These are phyloP conservation scores for Erebia epiphron DNA, from an alignment of 2,888 invertebrate species.

Conservation along the genomic window DNA sequence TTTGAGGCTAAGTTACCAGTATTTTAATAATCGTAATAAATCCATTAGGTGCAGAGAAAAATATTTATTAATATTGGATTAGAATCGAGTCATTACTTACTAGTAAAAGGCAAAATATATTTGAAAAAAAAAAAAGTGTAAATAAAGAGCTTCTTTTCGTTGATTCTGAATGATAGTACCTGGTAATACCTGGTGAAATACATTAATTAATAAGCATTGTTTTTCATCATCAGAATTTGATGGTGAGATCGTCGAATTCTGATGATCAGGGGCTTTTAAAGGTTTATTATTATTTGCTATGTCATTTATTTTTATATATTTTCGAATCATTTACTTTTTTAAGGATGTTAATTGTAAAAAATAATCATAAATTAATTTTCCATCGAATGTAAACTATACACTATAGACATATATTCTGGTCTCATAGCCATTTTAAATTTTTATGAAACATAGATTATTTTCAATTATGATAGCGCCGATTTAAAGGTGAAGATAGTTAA, in stretches of 20 bases:
- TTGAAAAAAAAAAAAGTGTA: background rate
- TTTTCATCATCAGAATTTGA: background rate
- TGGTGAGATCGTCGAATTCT: background rate
- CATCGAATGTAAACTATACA: background rate
- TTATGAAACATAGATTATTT: background rate
- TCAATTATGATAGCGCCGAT: background rate
- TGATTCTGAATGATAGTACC: no score
- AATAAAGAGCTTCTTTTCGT: background rate
- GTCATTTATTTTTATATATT: background rate
- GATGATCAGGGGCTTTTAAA: background rate
- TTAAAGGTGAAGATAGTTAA: background rate
- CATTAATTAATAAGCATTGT: background rate
- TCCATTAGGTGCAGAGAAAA: background rate
- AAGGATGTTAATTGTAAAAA: constrained; percentile 15
- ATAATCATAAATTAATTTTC: background rate
- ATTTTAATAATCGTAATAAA: constrained; percentile 23
- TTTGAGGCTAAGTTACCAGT: constrained; percentile 37
- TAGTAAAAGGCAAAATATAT: no score
- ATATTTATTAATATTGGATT: background rate
- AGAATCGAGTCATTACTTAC: background rate
- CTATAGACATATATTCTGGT: background rate
- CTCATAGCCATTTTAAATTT: background rate
- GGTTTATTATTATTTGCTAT: background rate
- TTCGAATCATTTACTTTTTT: constrained; percentile 4
- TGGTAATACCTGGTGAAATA: background rate